These are phyloP conservation scores for Crotalus horridus DNA, from an alignment of 2,113 vertebrate species.

Conservation along the genomic window DNA sequence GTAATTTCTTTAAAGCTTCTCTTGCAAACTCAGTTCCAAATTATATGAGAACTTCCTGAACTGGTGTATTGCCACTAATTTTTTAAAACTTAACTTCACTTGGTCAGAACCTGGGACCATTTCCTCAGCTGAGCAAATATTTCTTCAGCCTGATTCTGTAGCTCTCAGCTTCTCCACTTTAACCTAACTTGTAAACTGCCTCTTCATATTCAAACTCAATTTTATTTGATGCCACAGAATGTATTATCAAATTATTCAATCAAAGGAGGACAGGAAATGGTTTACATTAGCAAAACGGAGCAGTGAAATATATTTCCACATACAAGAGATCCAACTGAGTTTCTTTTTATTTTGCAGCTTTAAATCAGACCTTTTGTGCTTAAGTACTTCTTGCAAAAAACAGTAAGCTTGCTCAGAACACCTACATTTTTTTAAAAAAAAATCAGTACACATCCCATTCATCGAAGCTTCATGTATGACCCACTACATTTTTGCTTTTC, in stretches of 20 bases:
- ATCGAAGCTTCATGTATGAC: not conserved
- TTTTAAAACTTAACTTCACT: not conserved
- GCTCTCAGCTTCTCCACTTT: not conserved
- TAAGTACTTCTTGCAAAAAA: not conserved
- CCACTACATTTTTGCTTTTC: accelerated
- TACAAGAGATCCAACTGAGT: not conserved
- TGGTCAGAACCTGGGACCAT: slow-evolving; percentile 14
- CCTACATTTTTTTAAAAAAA: not conserved
- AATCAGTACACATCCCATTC: not conserved
- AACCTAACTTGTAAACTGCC: not conserved
- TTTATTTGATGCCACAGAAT: not conserved
- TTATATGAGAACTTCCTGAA: not conserved
- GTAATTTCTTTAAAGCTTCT: not conserved
- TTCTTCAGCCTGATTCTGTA: not conserved
- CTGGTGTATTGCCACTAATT: not conserved
- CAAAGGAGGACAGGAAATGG: not conserved
- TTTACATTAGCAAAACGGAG: not conserved
- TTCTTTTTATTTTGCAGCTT: not conserved
- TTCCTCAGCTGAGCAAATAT: slow-evolving; percentile 7
- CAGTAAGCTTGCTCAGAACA: not conserved
- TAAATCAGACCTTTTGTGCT: accelerated
- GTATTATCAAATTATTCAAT: accelerated
- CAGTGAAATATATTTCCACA: not conserved
- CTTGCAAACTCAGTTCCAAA: not conserved
- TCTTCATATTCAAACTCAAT: not conserved